A percentile compares a stretch with the other conserved stretches of the same genome.
These are phyloP conservation scores for Argyra leucocephala DNA, from an alignment of 2,888 invertebrate genomes.

Conservation along the genomic window DNA sequence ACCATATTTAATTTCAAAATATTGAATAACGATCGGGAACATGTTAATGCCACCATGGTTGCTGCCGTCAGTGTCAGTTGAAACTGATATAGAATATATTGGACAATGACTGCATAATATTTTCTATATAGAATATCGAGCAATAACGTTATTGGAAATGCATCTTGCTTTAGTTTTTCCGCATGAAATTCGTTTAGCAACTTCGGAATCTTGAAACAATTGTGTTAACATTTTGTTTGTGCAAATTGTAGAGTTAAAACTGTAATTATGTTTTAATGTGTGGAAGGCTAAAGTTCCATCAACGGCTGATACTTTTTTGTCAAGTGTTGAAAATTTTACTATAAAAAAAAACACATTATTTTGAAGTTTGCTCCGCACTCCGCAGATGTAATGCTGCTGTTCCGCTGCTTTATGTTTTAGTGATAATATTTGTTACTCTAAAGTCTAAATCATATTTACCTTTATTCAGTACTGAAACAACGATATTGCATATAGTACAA, in stretches of 20 bases:
- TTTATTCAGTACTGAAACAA: background rate
- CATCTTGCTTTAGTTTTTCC: constrained; percentile 9
- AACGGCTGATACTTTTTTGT: constrained; percentile 11
- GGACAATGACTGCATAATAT: constrained; percentile 11
- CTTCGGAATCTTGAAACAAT: constrained; percentile 8
- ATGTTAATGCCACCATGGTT: constrained; percentile 7
- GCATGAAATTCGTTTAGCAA: constrained; percentile 7
- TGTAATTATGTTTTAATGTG: constrained; percentile 8
- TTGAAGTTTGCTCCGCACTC: background rate
- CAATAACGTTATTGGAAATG: constrained; percentile 8
- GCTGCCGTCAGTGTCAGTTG: constrained; percentile 4
- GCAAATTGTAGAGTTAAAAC: constrained; percentile 8
- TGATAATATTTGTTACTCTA: background rate
- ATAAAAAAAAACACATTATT: constrained; percentile 7
- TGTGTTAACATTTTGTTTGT: constrained; percentile 9
- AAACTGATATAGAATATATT: constrained; percentile 8
- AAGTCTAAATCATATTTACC: constrained; percentile 8
- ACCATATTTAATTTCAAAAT: constrained; percentile 6
- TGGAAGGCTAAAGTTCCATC: constrained; percentile 11
- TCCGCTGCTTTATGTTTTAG: background rate
- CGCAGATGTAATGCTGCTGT: too few species aligned
- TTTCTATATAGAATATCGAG: constrained; percentile 12
- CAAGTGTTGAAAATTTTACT: constrained; percentile 11
- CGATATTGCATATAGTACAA: constrained; percentile 1
- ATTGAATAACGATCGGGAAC: constrained; percentile 8